These are phyloP conservation scores for Archocentrus centrarchus DNA, from an alignment of 2,113 vertebrate genomes.

Conservation along the genomic window DNA sequence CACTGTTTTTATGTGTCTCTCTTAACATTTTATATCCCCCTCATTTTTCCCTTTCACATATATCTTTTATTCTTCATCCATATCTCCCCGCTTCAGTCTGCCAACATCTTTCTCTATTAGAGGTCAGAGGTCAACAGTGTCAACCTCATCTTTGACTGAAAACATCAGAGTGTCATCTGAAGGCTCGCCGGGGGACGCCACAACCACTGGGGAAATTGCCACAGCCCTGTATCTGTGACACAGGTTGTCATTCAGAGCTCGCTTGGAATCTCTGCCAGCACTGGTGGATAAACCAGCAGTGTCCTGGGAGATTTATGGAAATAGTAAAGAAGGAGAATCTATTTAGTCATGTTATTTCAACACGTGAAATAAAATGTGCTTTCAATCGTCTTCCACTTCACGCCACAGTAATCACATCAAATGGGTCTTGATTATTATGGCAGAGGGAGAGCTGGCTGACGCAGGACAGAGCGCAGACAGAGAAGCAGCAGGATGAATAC, in stretches of 20 bases:
- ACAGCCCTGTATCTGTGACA: conserved; percentile 22
- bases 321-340: conserved; percentile 12
- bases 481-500: conserved; percentile 27
- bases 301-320: conserved; percentile 20
- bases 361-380: conserved; percentile 49
- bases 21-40: conserved; percentile 26
- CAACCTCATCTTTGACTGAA: conserved; percentile 35
- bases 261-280: conserved; percentile 12
- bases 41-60: neutral
- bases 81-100: neutral
- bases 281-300: conserved; percentile 22
- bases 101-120: neutral
- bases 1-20: conserved; percentile 22
- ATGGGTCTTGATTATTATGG: conserved; percentile 53
- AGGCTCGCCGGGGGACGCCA: neutral
- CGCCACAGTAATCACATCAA: conserved; percentile 55
- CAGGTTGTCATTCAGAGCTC: conserved; percentile 50
- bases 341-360: conserved; percentile 46
- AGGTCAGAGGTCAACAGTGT: conserved; percentile 41
- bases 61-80: neutral
- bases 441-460: conserved; percentile 34
- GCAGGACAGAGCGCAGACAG: conserved; percentile 30
- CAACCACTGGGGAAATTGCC: conserved; percentile 10
- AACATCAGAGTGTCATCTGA: conserved; percentile 41
- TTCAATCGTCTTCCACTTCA: conserved; percentile 44